Conservation (phyloP, 2,888 invertebrate species). For the Heteropelma amictum region DNA sequence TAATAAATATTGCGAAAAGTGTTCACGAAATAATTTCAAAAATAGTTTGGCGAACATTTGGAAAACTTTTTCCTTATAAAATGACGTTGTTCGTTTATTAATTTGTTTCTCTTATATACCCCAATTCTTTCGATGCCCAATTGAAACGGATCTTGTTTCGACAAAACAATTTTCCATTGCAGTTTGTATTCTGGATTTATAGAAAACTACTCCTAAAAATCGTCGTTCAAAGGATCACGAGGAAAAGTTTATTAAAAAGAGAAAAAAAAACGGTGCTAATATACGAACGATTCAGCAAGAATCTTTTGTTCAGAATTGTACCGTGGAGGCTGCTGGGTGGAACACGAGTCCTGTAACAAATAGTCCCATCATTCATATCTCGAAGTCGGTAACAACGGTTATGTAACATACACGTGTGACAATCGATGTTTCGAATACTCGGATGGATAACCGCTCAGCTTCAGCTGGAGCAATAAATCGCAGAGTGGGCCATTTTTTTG, state of each 20-base stretch:
- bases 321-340: background rate
- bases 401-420: slow-evolving; percentile 12
- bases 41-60: too few species aligned
- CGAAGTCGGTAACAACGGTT: slow-evolving; percentile 11
- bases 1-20: too few species aligned
- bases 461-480: background rate
- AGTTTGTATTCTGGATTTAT: background rate
- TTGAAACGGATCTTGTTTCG: too few species aligned
- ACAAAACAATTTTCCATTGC: background rate
- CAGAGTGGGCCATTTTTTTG: background rate
- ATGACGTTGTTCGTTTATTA: too few species aligned
- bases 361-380: slow-evolving; percentile 13
- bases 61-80: too few species aligned
- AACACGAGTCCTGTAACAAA: slow-evolving; percentile 11
- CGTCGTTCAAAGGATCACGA: background rate
- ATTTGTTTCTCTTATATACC: too few species aligned
- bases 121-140: too few species aligned
- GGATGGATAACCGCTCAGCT: slow-evolving; percentile 15
- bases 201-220: background rate
- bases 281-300: background rate
- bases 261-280: background rate
- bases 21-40: too few species aligned
- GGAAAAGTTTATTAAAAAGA: background rate
- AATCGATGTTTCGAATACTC: slow-evolving; percentile 10
- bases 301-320: slow-evolving; percentile 5